Base-by-base conservation (phyloP, 1,140 invertebrate genomes). In the Hylaeus volcanicus region DNA sequence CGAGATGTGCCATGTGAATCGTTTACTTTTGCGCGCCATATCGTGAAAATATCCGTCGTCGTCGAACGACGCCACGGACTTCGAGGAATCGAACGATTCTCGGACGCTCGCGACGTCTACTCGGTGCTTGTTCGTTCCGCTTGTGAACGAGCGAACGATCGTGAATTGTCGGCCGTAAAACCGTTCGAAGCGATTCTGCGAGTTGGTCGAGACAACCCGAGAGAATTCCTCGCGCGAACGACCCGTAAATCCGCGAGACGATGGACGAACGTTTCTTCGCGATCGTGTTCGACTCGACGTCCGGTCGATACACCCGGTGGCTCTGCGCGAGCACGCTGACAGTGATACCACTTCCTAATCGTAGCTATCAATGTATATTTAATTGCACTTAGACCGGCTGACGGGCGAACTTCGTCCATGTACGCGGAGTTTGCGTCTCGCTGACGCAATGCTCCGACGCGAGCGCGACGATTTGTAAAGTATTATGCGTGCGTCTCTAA, bases 321-420 rank as follows among this genome's bases (percentile, higher is more conserved):
- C 48, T 63, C 66, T 45, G 15, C 68, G 81, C 51, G 56, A 51
- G 70, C 61, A 56, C 63, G 68, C 84, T 71, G 79, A 71, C 82
- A 81, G 84, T 85, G 84, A 86, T 85, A 86, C 53, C 78, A 81
- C 79, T 86, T 86, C 74, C 83, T 64, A 75, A 86, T 86, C 72
- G 72, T 82, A 82, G 66, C 63, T 68, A 63, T 84, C 60, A 74
- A 82, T 79, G 74, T 85, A 68, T 86, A 86, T 86, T 86, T 86
- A 86, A 86, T 81, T 82, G 84, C 82, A 78, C 60, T 78, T 84
- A 41, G 45, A 77, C 61, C 39, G 84, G 78, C 60, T 39, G 58
- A 72, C 63, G 65, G 26, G 69, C 82, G 78, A 75, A 65, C 79
- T 70, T 80, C 56, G 72, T 71, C 74, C 79, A 71, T 74, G 43